A percentile compares a stretch with the other conserved stretches of the same genome.
These are phyloP conservation scores for Calephelis perditalis DNA, from an alignment of 2,888 invertebrate genomes.

Conservation along the genomic window DNA sequence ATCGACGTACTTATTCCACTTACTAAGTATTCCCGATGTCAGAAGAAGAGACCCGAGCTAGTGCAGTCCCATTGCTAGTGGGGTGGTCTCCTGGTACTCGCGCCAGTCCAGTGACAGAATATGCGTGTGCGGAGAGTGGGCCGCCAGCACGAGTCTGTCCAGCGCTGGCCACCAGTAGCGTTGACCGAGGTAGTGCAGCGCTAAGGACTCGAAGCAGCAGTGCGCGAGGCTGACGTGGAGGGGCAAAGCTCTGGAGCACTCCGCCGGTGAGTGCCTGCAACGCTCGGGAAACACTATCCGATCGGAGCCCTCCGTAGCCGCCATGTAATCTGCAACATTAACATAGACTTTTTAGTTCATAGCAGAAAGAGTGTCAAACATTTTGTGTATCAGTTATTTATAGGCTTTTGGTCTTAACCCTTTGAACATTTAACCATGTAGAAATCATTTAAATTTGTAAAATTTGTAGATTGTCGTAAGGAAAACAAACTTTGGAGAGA, in stretches of 20 bases:
- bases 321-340: slow-evolving; percentile 74
- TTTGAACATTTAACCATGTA: no score
- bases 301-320: slow-evolving; percentile 62
- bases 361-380: no score
- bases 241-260: slow-evolving; percentile 84
- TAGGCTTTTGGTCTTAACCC: no score
- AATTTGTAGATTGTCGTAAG: no score
- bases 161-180: slow-evolving; percentile 81
- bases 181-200: slow-evolving; percentile 84
- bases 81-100: slow-evolving; percentile 36
- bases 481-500: no score
- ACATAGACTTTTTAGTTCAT: no score
- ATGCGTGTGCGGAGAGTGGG: slow-evolving; percentile 82
- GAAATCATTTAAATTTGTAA: no score
- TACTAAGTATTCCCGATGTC: no score
- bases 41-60: no score
- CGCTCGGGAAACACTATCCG: slow-evolving; percentile 81
- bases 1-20: no score
- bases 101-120: slow-evolving; percentile 84
- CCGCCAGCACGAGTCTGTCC: slow-evolving; percentile 72
- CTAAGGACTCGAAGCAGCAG: slow-evolving; percentile 83
- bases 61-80: no score
- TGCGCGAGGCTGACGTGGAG: slow-evolving; percentile 81
- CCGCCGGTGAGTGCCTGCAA: slow-evolving; percentile 86
- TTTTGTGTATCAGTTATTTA: no score